phyloP scores from a whole-genome alignment of 2,888 invertebrate genomes.

The Chrysina gloriosa region DNA sequence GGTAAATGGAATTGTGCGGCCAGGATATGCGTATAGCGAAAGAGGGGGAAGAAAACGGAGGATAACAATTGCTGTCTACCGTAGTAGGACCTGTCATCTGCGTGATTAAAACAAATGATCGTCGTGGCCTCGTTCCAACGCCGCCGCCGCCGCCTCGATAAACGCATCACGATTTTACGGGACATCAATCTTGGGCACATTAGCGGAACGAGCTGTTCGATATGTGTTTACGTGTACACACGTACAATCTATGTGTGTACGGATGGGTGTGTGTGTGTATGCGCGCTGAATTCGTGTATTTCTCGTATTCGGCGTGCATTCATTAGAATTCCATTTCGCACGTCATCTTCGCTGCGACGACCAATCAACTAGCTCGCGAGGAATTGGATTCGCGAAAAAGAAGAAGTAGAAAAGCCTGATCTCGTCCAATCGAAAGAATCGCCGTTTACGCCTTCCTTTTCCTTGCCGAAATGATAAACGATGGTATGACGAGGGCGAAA shows the following conservation, averaged over 20 bases:
- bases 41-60: constrained; percentile 11
- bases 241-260: neutral
- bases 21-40: neutral
- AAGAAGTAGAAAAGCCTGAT: constrained; percentile 28
- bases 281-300: constrained; percentile 8
- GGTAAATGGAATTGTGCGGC: constrained; percentile 9
- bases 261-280: neutral
- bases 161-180: constrained; percentile 41
- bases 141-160: constrained; percentile 27
- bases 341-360: constrained; percentile 20
- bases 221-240: neutral
- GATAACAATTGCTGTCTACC: constrained; percentile 41
- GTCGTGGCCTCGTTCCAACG: constrained; percentile 17
- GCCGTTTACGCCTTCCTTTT: constrained; percentile 26
- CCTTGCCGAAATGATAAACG: constrained; percentile 19
- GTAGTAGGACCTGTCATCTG: constrained; percentile 48
- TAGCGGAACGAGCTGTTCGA: constrained; percentile 8
- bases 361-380: constrained; percentile 31
- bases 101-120: constrained; percentile 52
- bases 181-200: constrained; percentile 37
- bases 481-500: constrained; percentile 14
- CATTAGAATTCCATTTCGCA: constrained; percentile 22
- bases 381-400: constrained; percentile 33
- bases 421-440: constrained; percentile 32
- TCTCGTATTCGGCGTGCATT: constrained; percentile 6